Evolutionary conservation across 92 coral and sea anemone genomes (phyloP), one percentile per base, ranked within the genome.

Genomic region (Porites lobata): DNA sequence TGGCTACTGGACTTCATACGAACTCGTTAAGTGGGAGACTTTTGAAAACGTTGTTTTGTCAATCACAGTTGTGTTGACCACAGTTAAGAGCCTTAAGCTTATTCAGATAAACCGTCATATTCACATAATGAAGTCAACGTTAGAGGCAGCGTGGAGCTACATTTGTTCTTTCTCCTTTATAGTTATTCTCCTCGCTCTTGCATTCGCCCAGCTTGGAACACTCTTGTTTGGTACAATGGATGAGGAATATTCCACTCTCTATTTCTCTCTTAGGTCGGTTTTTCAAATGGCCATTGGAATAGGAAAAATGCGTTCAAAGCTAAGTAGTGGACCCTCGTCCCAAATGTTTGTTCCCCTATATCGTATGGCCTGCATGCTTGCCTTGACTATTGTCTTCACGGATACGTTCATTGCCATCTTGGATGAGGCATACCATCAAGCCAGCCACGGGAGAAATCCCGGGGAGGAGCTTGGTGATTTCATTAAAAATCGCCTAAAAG

Each of bases 171-270:
- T 86, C 51, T 65, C 85, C 32, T 81, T 85, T 4, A 84, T 92
- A 19, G 83, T 94, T 32, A 19, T 89, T 53, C 68, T 88, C 72
- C 69, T 92, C 38, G 78, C 88, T 14, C 73, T 89, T 65, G 95
- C 92, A 1, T 94, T 92, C 67, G 82, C 95, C 1, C 92, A 91
- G 57, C 89, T 94, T 51, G 96, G 95, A 18, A 75, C 82, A 11
- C 87, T 92, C 6, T 69, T 90, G 14, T 94, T 94, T 87, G 96
- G 96, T n/a, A 51, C 91, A 7, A 78, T 61, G 2, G 77, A 92
- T 32, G 92, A 88, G 15, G 85, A 94, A 18, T 94, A 94, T 29
- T 85, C 96, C 0, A 89, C 96, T 2, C 47, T 81, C 8, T 81
- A 56, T 13, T 13, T 17, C 10, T 29, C 86, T 10, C 43, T 81